Percentiles rank a stretch among this genome's conserved stretches.
Evolutionary conservation across 2,113 vertebrate species (phyloP).

Genomic region (Cephalopholis sonnerati): DNA sequence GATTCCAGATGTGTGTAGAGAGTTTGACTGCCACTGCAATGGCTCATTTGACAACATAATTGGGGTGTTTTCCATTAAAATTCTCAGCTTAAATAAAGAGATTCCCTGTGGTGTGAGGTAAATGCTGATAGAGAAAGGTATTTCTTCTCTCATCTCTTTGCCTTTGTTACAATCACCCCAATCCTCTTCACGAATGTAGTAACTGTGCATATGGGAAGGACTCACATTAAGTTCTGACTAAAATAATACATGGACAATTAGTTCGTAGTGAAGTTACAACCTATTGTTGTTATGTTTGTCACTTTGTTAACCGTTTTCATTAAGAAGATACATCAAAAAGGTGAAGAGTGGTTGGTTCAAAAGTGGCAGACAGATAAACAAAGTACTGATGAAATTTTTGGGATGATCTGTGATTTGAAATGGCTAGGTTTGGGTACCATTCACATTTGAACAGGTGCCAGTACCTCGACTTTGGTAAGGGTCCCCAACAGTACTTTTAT

Average conservation of each 20-base stretch:
- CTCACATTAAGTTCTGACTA: not conserved
- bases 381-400: too few relatives aligned
- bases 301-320: too few relatives aligned
- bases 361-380: too few relatives aligned
- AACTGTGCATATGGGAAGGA: not conserved
- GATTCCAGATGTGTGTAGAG: conserved; percentile 8
- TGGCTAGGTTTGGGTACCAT: too few relatives aligned
- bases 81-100: conserved; percentile 34
- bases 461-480: too few relatives aligned
- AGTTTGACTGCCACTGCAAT: conserved; percentile 40
- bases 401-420: too few relatives aligned
- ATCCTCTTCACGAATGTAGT: too few relatives aligned
- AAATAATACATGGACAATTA: not conserved
- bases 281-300: too few relatives aligned
- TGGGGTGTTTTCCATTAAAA: conserved; percentile 41
- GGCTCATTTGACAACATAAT: conserved; percentile 51
- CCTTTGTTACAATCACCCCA: not conserved
- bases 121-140: not conserved
- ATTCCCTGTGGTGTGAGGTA: conserved; percentile 9
- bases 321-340: too few relatives aligned
- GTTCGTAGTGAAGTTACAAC: not conserved
- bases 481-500: too few relatives aligned
- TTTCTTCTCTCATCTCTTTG: not conserved
- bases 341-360: too few relatives aligned
- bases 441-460: too few relatives aligned